Conservation (phyloP, 2,888 invertebrate species). For the Spilarctia lutea region DNA sequence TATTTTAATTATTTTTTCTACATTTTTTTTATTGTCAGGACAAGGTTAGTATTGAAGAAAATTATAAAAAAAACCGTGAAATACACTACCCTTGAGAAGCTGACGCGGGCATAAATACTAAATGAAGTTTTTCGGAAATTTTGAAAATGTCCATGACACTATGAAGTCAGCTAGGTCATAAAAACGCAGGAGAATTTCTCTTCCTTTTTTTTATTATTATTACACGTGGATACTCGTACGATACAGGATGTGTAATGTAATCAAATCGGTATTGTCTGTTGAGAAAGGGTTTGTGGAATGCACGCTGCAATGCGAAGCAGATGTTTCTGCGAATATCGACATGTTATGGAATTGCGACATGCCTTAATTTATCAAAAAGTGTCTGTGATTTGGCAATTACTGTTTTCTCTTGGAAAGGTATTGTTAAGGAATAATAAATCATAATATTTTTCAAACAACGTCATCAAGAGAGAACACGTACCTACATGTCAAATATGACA, state of each 20-base stretch:
- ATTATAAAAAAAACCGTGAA: too few species aligned
- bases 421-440: neutral
- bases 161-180: neutral
- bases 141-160: too few species aligned
- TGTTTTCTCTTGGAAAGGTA: neutral
- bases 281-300: neutral
- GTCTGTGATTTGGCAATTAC: neutral
- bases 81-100: too few species aligned
- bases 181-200: neutral
- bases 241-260: constrained; percentile 2
- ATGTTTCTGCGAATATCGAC: neutral
- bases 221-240: neutral
- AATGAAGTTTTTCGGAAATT: too few species aligned
- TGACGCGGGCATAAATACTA: too few species aligned
- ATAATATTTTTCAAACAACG: too few species aligned
- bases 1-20: too few species aligned
- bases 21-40: too few species aligned
- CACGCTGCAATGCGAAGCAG: neutral
- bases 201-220: neutral
- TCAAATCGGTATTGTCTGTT: neutral
- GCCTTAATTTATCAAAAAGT: neutral
- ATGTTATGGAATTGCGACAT: neutral
- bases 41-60: too few species aligned
- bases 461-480: too few species aligned
- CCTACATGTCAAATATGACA: too few species aligned